A percentile compares a stretch with the other conserved stretches of the same genome.
Evolutionary conservation across 2,113 vertebrate genomes (phyloP).

Genomic region (Papio anubis): DNA sequence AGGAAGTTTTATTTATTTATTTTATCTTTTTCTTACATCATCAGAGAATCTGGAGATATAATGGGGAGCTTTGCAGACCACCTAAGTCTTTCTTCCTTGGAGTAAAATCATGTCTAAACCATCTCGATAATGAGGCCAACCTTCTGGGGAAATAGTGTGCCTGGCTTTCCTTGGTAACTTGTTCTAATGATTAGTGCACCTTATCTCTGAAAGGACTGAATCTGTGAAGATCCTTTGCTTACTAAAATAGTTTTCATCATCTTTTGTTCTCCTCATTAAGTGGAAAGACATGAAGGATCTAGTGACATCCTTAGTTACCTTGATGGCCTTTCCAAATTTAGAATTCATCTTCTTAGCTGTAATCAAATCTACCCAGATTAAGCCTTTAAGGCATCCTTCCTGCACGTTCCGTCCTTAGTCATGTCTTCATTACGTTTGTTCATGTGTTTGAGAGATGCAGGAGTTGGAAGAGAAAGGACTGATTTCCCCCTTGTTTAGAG

Average conservation of each 20-base stretch:
- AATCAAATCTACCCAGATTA: conserved; percentile 73
- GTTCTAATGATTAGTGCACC: neutral
- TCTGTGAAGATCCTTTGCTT: conserved; percentile 44
- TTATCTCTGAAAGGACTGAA: neutral
- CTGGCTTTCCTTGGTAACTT: neutral
- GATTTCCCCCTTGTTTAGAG: neutral
- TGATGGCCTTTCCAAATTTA: conserved; percentile 68
- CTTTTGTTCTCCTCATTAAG: conserved; percentile 57
- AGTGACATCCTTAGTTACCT: conserved; percentile 64
- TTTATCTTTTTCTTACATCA: neutral
- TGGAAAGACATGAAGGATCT: conserved; percentile 49
- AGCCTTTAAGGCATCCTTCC: conserved; percentile 50
- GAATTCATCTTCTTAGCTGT: conserved; percentile 76
- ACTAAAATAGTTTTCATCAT: conserved; percentile 50
- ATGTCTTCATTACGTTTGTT: neutral
- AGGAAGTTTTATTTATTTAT: neutral
- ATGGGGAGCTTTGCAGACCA: neutral
- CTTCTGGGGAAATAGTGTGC: neutral
- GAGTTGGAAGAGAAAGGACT: neutral
- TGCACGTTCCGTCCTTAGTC: neutral
- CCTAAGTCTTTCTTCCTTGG: neutral
- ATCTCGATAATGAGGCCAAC: neutral
- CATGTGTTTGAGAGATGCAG: neutral
- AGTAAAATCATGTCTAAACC: neutral
- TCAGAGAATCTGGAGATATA: neutral